Conservation (phyloP, 2,888 invertebrate species). For the Elegia similella region DNA sequence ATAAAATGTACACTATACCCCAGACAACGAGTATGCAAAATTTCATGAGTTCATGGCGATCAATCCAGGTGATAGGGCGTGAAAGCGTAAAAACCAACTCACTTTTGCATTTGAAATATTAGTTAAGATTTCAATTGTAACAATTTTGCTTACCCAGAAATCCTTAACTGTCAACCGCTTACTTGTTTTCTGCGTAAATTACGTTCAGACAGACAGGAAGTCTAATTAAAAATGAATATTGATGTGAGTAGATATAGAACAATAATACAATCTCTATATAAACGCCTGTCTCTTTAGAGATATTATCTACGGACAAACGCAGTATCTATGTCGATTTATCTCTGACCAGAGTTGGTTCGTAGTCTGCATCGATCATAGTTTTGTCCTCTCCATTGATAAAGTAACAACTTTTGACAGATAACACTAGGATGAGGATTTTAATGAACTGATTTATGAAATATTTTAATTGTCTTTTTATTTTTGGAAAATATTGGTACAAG, state of each 20-base stretch:
- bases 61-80: too few species aligned
- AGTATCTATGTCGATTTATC: constrained; percentile 64
- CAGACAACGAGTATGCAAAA: too few species aligned
- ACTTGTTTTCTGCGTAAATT: too few species aligned
- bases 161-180: too few species aligned
- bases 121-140: too few species aligned
- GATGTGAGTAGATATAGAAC: constrained; percentile 29
- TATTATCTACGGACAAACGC: constrained; percentile 55
- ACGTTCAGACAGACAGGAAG: constrained; percentile 28
- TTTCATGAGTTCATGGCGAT: too few species aligned
- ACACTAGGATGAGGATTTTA: constrained; percentile 31
- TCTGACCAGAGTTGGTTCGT: constrained; percentile 45
- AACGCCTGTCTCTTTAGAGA: constrained; percentile 56
- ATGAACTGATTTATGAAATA: constrained; percentile 23
- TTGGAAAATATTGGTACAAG: neutral
- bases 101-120: too few species aligned
- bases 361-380: constrained; percentile 72
- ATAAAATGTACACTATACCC: too few species aligned
- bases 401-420: constrained; percentile 52
- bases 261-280: constrained; percentile 40
- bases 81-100: too few species aligned
- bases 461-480: neutral
- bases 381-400: constrained; percentile 67
- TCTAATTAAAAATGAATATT: constrained; percentile 32
- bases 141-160: too few species aligned